Base-by-base conservation (phyloP, 2,797 vertebrate species). In the Scleropages formosus region DNA sequence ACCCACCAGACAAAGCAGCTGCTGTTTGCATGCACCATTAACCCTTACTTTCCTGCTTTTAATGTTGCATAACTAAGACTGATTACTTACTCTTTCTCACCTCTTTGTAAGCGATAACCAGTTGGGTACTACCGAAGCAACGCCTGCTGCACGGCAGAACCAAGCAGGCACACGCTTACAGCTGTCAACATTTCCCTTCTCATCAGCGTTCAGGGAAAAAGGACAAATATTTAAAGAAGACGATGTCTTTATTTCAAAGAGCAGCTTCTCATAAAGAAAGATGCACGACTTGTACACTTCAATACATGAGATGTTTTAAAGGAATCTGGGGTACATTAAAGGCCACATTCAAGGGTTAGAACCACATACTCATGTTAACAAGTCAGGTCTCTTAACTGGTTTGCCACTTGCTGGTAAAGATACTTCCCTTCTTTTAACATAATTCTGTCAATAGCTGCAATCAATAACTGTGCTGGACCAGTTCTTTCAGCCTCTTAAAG, bases 21-120 rank as follows among this genome's bases (percentile, higher is more conserved):
- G 82, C 70, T 53, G 56, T 69, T 76, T 73, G 22, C 60, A 65
- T 74, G 78, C 81, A 58, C 76, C 77, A 69, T 83, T 70, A 66
- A 73, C 75, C 69, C 78, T 73, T 63, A 69, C 73, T 69, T 70
- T 74, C 63, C 73, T 73, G 80, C 82, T 75, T 72, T 68, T 66
- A 72, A 72, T 61, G 78, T 31, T 68, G 69, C 71, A 73, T 73
- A 60, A 72, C 61, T 66, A 64, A 73, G 60, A 51, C 71, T 67
- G 72, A 77, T 72, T 70, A 12, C 64, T 46, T 71, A 26, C 20
- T 71, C 64, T 72, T 80, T 78, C 46, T n/a, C 71, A 59, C 65
- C 20, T 61, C 11, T 65, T 8, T 58, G 66, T 68, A 71, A 71
- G 56, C 71, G 51, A 49, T 69, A 49, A 24, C 13, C 31, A 15